Evolutionary conservation across 2,113 vertebrate genomes (phyloP), one percentile per base, ranked within the genome.

Genomic region (Lipophrys pholis): DNA sequence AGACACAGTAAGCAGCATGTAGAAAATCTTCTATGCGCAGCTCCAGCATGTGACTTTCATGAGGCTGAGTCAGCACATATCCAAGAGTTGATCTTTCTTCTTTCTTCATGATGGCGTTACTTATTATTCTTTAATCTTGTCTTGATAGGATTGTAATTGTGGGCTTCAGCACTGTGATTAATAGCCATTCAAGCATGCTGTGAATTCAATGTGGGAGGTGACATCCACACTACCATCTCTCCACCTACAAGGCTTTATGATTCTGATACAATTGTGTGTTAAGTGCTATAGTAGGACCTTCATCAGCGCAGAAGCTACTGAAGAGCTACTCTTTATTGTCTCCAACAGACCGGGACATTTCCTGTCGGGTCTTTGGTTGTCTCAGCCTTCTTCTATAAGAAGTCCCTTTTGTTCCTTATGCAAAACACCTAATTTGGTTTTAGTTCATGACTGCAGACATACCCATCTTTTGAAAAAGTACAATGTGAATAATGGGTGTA

Each of bases 1-100:
- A 76, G 40, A 46, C 40, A 12, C 45, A 38, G 42, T 10, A 2
- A 38, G 21, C 50, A 51, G 54, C 21, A 30, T 30, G 21, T 41
- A 17, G 38, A 39, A 50, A 21, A 8, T 62, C 21, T 69, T 69
- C 15, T 36, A 61, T 51, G 40, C 56, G 65, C 48, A 69, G 57
- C 77, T 38, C 16, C 43, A 43, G 53, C 56, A 42, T 51, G 49
- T 55, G 68, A 42, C 14, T 56, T 43, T 36, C 39, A 17, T 46
- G 49, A 69, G 35, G 30, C 53, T 64, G 76, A 80, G 36, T 72
- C 63, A 64, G 72, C 62, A 48, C 45, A 3, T 30, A 30, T 30
- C 21, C 21, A 30, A 30, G 21, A 30, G 21, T 30, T 30, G 21
- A 30, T 30, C 21, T 30, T 30, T 30, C 21, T 30, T 30, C 21